Conservation (phyloP, 2,888 invertebrate species). For the Epinotia nisella region DNA sequence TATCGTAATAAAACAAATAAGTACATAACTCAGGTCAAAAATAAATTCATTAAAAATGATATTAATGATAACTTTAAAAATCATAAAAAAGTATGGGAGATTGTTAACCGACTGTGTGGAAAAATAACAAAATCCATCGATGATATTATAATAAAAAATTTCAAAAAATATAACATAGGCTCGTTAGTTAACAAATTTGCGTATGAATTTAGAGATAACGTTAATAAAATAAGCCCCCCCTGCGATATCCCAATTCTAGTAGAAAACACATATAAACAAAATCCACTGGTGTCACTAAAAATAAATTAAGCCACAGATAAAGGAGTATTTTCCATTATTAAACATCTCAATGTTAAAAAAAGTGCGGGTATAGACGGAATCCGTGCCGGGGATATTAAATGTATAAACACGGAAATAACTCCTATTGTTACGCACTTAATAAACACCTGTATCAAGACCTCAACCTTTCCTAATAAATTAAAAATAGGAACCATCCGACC, state of each 20-base stretch:
- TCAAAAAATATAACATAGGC: not conserved
- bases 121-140: too few relatives aligned
- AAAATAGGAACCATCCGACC: constrained; percentile 12
- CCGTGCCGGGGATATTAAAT: too few relatives aligned
- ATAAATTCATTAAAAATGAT: too few relatives aligned
- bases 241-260: not conserved
- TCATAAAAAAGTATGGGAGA: too few relatives aligned
- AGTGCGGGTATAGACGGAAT: too few relatives aligned
- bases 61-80: too few relatives aligned
- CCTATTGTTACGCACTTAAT: too few relatives aligned
- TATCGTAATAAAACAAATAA: too few relatives aligned
- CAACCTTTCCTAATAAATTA: not conserved
- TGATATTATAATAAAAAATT: too few relatives aligned
- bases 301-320: not conserved
- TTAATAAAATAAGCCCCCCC: not conserved
- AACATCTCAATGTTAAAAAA: not conserved
- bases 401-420: too few relatives aligned
- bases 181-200: not conserved
- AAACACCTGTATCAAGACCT: not conserved
- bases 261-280: not conserved
- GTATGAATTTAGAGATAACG: not conserved
- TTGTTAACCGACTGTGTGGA: too few relatives aligned
- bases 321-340: not conserved
- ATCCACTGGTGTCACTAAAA: not conserved
- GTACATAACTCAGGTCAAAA: too few relatives aligned